A percentile compares a stretch with the other conserved stretches of the same genome.
These are phyloP conservation scores for Melanargia galathea DNA, from an alignment of 2,888 invertebrate genomes.

Conservation along the genomic window DNA sequence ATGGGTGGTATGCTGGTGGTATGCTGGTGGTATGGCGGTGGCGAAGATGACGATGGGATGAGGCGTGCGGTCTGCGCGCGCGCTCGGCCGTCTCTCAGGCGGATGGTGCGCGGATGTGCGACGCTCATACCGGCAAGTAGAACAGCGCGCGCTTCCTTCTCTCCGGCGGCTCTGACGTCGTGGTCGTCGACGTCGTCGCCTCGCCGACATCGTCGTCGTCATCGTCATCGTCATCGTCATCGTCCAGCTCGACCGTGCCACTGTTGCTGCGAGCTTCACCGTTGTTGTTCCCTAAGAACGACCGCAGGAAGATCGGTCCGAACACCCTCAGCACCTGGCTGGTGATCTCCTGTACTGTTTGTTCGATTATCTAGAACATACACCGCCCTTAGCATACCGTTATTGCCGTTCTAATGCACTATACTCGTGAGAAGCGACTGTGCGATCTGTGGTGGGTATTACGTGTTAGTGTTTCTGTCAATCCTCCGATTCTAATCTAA, in stretches of 20 bases:
- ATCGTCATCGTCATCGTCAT: constrained; percentile 76
- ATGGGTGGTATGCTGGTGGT: too few species aligned
- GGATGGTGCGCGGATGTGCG: constrained; percentile 69
- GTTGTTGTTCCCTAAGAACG: constrained; percentile 78
- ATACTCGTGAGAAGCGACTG: constrained; percentile 22
- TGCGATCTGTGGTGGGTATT: neutral
- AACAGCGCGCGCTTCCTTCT: constrained; percentile 62
- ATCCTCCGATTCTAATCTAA: neutral
- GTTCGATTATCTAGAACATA: constrained; percentile 87
- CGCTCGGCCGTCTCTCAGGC: constrained; percentile 78
- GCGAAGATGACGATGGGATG: constrained; percentile 45
- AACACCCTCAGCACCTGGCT: constrained; percentile 88
- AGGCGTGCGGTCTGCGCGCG: constrained; percentile 65
- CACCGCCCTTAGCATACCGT: constrained; percentile 60
- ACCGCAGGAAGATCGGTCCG: constrained; percentile 87
- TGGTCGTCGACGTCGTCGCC: constrained; percentile 43
- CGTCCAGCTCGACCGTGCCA: constrained; percentile 73
- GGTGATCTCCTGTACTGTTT: constrained; percentile 88
- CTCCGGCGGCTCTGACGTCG: constrained; percentile 45
- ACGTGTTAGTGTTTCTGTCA: constrained; percentile 7
- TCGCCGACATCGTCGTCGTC: constrained; percentile 84
- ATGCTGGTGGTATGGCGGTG: neutral
- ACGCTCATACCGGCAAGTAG: constrained; percentile 71
- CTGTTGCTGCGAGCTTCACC: constrained; percentile 70
- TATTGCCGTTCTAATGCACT: constrained; percentile 29